Base-by-base conservation (phyloP, 2,113 vertebrate species). In the Odontesthes bonariensis region DNA sequence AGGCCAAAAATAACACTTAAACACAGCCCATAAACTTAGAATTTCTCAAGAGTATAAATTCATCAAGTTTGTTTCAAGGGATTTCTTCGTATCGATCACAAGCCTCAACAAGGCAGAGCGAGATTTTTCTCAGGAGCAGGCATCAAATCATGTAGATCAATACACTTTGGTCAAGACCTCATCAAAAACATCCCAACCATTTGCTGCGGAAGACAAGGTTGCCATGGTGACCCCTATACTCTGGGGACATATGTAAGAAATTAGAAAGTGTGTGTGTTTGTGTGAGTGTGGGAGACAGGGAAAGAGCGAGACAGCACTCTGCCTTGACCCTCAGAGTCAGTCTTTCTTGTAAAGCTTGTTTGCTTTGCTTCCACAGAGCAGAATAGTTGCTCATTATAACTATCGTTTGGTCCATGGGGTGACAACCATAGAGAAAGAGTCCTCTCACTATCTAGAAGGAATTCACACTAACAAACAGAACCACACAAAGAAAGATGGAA, bases 71-170 rank as follows among this genome's bases (percentile, higher is more conserved):
- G 49, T 83, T 87, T 86, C 65, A 31, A 69, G 51, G 72, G 77
- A 79, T 80, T 87, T 82, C 56, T 68, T 72, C 10, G 42, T 10
- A 86, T 89, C 17, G 79, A 88, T 84, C 23, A 56, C 27, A 20
- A 64, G 72, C 61, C 75, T 83, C 67, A 64, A 68, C 69, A 68
- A 84, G 19, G 19, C 13, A 66, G 32, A 71, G 31, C 19, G 35
- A 53, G 59, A 78, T 81, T 87, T 86, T 85, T 77, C 63, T 85
- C 63, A 73, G 66, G 82, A 90, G 91, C 66, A 13, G 77, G 67
- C 81, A 85, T 82, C 83, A 86, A 92, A 86, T 88, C 81, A 80
- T 76, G 81, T 72, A 42, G 83, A 86, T 86, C 86, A 76, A 90
- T 90, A 86, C 77, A 84, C 79, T 84, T 81, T 84, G 76, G 77